A percentile compares a stretch with the other conserved stretches of the same genome.
These are phyloP conservation scores for Hippotragus niger DNA, from an alignment of 2,113 vertebrate genomes.

Conservation along the genomic window DNA sequence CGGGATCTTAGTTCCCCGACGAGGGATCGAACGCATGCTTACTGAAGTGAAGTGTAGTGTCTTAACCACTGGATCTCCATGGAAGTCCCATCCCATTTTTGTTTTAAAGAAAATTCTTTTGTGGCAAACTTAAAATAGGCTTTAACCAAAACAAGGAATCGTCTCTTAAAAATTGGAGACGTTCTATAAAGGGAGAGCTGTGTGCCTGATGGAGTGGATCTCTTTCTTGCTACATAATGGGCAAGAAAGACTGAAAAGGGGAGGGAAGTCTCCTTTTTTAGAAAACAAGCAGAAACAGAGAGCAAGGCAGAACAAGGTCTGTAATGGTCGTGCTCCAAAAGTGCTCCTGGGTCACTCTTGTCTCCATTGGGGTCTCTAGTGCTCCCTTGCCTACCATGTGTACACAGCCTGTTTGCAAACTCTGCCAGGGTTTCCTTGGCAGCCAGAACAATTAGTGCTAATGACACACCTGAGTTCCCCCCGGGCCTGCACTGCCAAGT, in stretches of 20 bases:
- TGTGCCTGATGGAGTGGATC: neutral
- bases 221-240: neutral
- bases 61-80: neutral
- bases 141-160: neutral
- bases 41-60: neutral
- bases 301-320: neutral
- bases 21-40: neutral
- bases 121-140: neutral
- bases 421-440: constrained; percentile 50
- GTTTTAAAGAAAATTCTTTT: neutral
- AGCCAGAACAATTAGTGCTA: constrained; percentile 41
- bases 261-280: neutral
- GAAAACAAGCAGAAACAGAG: neutral
- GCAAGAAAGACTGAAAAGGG: neutral
- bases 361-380: neutral
- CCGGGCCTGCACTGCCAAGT: neutral
- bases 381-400: neutral
- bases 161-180: neutral
- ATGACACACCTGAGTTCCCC: constrained; percentile 36
- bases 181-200: neutral
- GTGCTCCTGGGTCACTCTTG: neutral
- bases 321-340: neutral
- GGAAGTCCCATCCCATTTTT: neutral
- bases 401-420: constrained; percentile 56
- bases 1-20: neutral